Percentiles rank a stretch among this genome's conserved stretches.
phyloP scores from a whole-genome alignment of 1,140 invertebrate genomes.

The Plodia interpunctella region DNA sequence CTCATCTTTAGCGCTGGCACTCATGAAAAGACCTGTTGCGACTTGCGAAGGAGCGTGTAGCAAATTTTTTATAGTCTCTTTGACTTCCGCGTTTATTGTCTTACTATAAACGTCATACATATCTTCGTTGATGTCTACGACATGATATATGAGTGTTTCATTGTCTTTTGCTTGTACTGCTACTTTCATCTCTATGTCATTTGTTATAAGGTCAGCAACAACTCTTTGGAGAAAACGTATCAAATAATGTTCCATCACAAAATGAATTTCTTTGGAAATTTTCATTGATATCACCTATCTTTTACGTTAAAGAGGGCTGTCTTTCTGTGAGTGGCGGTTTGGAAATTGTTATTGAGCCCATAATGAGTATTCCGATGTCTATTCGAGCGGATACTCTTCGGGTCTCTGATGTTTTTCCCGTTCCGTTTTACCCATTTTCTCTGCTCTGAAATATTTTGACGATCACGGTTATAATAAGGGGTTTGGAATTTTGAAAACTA shows the following conservation, averaged over 20 bases:
- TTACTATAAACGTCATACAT: constrained; percentile 1
- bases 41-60: constrained; percentile 9
- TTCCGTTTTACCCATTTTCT: neutral
- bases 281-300: neutral
- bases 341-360: constrained; percentile 10
- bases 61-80: constrained; percentile 13
- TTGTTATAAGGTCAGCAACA: neutral
- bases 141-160: neutral
- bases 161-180: neutral
- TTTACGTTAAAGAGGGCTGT: constrained; percentile 1
- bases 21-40: constrained; percentile 28
- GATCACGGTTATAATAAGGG: constrained; percentile 1
- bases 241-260: neutral
- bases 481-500: neutral
- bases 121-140: neutral
- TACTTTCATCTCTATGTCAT: neutral
- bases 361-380: constrained; percentile 3
- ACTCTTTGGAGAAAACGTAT: neutral
- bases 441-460: neutral
- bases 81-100: constrained; percentile 7
- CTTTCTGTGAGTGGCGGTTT: neutral
- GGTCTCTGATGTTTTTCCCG: constrained; percentile 4
- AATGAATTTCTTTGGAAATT: neutral
- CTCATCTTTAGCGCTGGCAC: constrained; percentile 2
- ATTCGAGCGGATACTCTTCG: constrained; percentile 8